Percentiles rank a stretch among this genome's conserved stretches.
Conservation (phyloP, 2,888 invertebrate species). For the Cryptophagus acutangulus region DNA sequence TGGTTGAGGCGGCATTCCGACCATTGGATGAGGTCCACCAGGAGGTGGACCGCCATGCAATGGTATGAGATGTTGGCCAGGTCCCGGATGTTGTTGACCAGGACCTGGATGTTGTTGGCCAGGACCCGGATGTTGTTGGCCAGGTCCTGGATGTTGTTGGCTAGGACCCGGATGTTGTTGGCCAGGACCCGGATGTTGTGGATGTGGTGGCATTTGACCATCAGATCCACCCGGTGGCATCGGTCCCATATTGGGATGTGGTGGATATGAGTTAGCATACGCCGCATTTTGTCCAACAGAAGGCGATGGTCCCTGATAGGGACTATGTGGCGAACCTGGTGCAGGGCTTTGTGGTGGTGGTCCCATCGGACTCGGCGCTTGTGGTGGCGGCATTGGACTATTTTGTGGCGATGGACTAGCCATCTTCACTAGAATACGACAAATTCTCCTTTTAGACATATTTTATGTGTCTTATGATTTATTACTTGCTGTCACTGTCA, state of each 20-base stretch:
- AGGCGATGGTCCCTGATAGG: slow-evolving; percentile 9
- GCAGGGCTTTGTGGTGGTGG: slow-evolving; percentile 6
- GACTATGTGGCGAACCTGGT: slow-evolving; percentile 7
- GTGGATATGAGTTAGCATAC: slow-evolving; percentile 20
- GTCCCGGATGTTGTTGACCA: slow-evolving; percentile 26
- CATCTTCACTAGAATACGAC: slow-evolving; percentile 58
- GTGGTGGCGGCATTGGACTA: slow-evolving; percentile 83
- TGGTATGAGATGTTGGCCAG: not conserved
- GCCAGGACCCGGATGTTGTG: slow-evolving; percentile 4
- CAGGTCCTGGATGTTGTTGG: not conserved
- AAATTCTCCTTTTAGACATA: no score
- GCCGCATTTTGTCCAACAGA: slow-evolving; percentile 8
- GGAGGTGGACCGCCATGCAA: not conserved
- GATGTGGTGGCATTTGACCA: slow-evolving; percentile 38
- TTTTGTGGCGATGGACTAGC: slow-evolving; percentile 80
- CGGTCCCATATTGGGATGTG: slow-evolving; percentile 34
- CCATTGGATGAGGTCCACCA: not conserved
- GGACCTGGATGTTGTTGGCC: slow-evolving; percentile 29
- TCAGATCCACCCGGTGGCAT: slow-evolving; percentile 31
- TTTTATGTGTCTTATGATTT: no score
- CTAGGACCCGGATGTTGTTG: slow-evolving; percentile 14
- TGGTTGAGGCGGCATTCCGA: not conserved
- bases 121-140: not conserved
- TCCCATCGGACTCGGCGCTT: slow-evolving; percentile 73
- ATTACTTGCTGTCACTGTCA: no score